Evolutionary conservation across 2,888 invertebrate genomes (phyloP).

Genomic region (Scaptomyza polygonia): DNA sequence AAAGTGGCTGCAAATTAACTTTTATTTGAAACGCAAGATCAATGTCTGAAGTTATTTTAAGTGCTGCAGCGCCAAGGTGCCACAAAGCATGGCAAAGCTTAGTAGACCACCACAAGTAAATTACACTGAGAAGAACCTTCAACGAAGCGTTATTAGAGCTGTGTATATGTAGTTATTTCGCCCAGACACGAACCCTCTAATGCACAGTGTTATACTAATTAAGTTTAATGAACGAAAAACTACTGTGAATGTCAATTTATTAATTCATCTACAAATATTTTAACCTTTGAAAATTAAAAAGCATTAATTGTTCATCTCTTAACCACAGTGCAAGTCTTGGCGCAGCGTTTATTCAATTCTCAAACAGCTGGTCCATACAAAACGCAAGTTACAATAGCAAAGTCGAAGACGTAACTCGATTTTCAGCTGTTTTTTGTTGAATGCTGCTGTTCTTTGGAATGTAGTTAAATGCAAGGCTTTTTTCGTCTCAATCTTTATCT

Average conservation of each 20-base stretch:
- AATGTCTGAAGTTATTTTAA: slow-evolving; percentile 41
- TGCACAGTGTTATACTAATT: slow-evolving; percentile 1
- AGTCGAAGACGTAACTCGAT: slow-evolving; percentile 27
- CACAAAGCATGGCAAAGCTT: slow-evolving; percentile 30
- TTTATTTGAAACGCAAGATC: slow-evolving; percentile 45
- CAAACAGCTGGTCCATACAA: slow-evolving; percentile 24
- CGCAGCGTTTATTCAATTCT: slow-evolving; percentile 18
- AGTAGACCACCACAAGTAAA: slow-evolving; percentile 20
- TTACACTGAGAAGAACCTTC: slow-evolving; percentile 44
- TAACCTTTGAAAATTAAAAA: not conserved
- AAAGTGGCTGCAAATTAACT: slow-evolving; percentile 2
- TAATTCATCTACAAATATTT: no score
- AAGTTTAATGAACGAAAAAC: no score
- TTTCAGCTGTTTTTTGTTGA: slow-evolving; percentile 8
- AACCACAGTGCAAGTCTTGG: slow-evolving; percentile 14
- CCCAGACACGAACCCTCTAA: slow-evolving; percentile 16
- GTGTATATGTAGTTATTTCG: slow-evolving; percentile 9
- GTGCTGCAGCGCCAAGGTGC: slow-evolving; percentile 13
- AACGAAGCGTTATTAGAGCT: slow-evolving; percentile 30
- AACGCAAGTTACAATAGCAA: slow-evolving; percentile 16
- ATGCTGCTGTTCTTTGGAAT: slow-evolving; percentile 8
- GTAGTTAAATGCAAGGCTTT: slow-evolving; percentile 46
- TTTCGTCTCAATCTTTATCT: slow-evolving; percentile 32
- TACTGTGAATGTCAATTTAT: no score
- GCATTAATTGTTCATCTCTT: not conserved